A percentile compares a stretch with the other conserved stretches of the same genome.
Conservation (phyloP, 2,797 vertebrate species). For the Anniella stebbinsi region DNA sequence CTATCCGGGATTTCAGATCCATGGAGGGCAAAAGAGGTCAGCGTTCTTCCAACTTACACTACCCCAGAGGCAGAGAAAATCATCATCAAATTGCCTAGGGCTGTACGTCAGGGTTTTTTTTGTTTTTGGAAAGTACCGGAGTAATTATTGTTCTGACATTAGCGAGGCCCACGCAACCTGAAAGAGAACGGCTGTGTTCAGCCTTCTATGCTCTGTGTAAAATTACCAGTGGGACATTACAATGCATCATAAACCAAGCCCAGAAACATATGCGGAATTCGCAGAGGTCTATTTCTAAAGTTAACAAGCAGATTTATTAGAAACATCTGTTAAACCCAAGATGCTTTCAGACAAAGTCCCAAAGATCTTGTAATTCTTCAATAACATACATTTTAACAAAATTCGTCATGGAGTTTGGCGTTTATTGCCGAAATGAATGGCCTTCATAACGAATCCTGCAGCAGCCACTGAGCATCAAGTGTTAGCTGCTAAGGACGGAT, state of each 20-base stretch:
- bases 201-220: neutral
- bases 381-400: neutral
- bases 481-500: neutral
- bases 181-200: neutral
- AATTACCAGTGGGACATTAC: neutral
- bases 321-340: constrained; percentile 17
- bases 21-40: neutral
- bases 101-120: neutral
- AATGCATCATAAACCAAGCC: neutral
- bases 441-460: neutral
- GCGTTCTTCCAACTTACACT: too few species aligned
- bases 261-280: constrained; percentile 11
- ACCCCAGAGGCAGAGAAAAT: neutral
- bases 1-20: neutral
- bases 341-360: neutral
- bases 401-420: neutral
- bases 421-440: neutral
- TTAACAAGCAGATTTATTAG: neutral
- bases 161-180: neutral
- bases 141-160: too few species aligned
- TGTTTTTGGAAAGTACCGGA: neutral
- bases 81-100: too few species aligned
- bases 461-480: neutral
- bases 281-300: neutral
- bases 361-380: neutral